A percentile compares a stretch with the other conserved stretches of the same genome.
phyloP scores from a whole-genome alignment of 2,113 vertebrate species.

The Microcebus jonahi region DNA sequence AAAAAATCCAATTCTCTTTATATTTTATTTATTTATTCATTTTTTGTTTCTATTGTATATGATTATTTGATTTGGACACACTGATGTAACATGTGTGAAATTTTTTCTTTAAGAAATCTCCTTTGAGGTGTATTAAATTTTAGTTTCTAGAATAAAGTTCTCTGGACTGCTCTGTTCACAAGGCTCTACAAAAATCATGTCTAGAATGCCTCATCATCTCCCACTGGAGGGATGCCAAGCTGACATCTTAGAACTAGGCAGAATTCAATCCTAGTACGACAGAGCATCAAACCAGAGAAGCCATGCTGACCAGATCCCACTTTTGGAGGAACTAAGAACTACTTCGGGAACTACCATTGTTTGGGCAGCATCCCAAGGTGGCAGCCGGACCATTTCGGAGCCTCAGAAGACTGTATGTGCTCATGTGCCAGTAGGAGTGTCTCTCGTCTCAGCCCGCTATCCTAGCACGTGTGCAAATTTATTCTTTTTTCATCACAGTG shows the following conservation, averaged over 20 bases:
- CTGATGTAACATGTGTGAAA: background rate
- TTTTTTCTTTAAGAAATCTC: background rate
- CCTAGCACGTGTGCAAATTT: background rate
- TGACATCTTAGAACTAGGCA: background rate
- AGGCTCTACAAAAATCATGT: background rate
- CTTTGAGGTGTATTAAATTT: background rate
- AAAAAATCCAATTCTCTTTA: background rate
- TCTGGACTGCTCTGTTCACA: background rate
- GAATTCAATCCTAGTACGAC: background rate
- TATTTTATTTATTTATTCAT: background rate
- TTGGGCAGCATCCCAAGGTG: background rate
- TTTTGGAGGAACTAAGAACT: background rate
- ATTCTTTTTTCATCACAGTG: background rate
- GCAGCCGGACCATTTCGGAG: accelerated
- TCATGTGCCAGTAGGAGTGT: accelerated
- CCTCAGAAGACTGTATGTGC: background rate
- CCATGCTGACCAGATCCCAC: too few species aligned
- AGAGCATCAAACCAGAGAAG: background rate
- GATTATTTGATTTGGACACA: background rate
- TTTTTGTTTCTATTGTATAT: background rate
- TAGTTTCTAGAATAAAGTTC: background rate
- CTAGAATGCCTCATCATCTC: background rate
- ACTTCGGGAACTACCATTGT: too few species aligned
- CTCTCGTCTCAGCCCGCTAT: background rate
- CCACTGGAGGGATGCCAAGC: background rate